Evolutionary conservation across 2,797 vertebrate species (phyloP).

Genomic region (Orientallactaga sibirica): DNA sequence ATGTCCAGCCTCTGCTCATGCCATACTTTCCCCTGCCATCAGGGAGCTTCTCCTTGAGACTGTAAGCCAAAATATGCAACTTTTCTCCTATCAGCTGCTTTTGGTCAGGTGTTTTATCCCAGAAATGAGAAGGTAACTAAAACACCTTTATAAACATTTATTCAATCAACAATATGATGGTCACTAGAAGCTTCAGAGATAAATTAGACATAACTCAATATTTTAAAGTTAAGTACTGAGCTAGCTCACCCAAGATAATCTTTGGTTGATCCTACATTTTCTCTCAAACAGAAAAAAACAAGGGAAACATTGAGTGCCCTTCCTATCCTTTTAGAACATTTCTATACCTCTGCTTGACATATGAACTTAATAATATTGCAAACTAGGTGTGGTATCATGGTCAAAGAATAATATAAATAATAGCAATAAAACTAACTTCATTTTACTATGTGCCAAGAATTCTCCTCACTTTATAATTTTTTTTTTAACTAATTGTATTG

Average conservation of each 20-base stretch:
- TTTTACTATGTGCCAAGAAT: slow-evolving; percentile 37
- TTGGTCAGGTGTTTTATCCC: too few relatives aligned
- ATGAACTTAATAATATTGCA: slow-evolving; percentile 5
- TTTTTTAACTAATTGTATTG: slow-evolving; percentile 66
- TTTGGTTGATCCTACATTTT: neutral
- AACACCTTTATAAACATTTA: neutral
- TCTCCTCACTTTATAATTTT: slow-evolving; percentile 41
- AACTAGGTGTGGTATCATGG: neutral
- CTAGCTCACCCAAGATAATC: neutral
- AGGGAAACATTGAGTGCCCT: neutral
- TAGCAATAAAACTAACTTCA: slow-evolving; percentile 9
- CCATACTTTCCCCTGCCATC: too few relatives aligned
- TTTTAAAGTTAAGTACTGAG: neutral
- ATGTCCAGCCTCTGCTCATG: too few relatives aligned
- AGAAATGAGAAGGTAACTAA: too few relatives aligned
- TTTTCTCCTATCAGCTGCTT: too few relatives aligned
- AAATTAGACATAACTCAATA: neutral
- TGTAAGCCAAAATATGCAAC: too few relatives aligned
- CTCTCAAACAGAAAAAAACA: slow-evolving; percentile 35
- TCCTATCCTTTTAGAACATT: slow-evolving; percentile 11
- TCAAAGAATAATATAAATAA: slow-evolving; percentile 52
- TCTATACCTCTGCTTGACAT: neutral
- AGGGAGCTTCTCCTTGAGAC: too few relatives aligned
- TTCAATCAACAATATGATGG: neutral
- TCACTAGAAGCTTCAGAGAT: neutral